Evolutionary conservation across 53 echinoderm and acorn worm genomes (phyloP).

Genomic region (Pentamera pediparva): DNA sequence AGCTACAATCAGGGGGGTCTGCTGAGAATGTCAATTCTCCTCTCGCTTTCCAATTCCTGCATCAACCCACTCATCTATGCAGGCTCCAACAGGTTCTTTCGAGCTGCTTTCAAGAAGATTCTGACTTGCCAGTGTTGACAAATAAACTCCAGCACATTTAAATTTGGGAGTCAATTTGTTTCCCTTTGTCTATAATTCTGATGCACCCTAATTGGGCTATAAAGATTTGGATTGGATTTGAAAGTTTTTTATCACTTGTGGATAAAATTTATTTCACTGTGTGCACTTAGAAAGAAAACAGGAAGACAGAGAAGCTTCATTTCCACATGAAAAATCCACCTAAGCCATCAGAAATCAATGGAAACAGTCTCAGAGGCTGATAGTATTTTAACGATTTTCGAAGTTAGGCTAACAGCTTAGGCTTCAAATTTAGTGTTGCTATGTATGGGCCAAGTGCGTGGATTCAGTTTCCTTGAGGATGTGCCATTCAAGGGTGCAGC

Average conservation of each 20-base stretch:
- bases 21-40: neutral
- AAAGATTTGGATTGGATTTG: too few relatives aligned
- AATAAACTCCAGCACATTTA: neutral
- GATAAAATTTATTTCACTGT: neutral
- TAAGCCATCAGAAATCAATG: neutral
- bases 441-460: too few relatives aligned
- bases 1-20: neutral
- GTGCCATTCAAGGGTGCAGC: too few relatives aligned
- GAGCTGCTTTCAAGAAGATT: constrained; percentile 21
- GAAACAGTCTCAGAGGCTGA: neutral
- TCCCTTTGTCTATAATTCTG: neutral
- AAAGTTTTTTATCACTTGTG: neutral
- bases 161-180: neutral
- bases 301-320: too few relatives aligned
- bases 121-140: neutral
- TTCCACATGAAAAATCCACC: neutral
- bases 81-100: constrained; percentile 26
- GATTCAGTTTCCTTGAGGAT: too few relatives aligned
- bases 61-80: constrained; percentile 30
- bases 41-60: constrained; percentile 12
- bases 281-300: too few relatives aligned
- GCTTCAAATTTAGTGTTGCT: too few relatives aligned
- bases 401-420: too few relatives aligned
- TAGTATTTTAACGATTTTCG: too few relatives aligned
- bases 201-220: neutral